Base-by-base conservation (phyloP, 2,888 invertebrate species). In the Mycalesis mineus region DNA sequence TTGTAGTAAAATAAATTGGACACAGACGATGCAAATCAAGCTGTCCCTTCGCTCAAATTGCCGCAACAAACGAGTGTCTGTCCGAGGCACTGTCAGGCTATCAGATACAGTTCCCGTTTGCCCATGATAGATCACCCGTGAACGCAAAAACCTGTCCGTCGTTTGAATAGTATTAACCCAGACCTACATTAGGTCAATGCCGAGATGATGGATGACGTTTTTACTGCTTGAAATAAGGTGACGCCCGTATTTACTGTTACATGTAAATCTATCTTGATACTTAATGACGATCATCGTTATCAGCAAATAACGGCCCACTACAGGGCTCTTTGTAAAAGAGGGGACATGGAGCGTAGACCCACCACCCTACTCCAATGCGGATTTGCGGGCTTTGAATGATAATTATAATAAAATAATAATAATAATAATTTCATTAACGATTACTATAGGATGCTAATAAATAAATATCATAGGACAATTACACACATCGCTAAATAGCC, bases 61-160 rank as follows among this genome's bases (percentile, higher is more conserved):
- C 14, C n/a, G 5, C 31, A 17, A 36, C 14, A 13, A 44, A 22
- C 22, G 22, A 22, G 22, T 5, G 29, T 13, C 28, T 1, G 8
- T 7, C 36, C 42, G 44, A 13, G 14, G 37, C 17, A 41, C 51
- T 40, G 60, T 60, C 52, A 55, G 14, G 55, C 59, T 62, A 62
- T 58, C 57, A 69, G 69, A 72, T 71, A 70, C 71, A 70, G 64
- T 59, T 63, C 60, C 69, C 72, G 73, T 69, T 73, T 70, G 67
- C 67, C 65, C 63, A 67, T 79, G 82, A 83, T 81, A 71, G 78
- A 84, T 82, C 73, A 71, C 64, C 60, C 57, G 58, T 52, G 57
- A 61, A 29, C 42, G 57, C 60, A 60, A 60, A 61, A 64, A 64
- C 62, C 42, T 54, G 62, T 62, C 41, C 52, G 50, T 63, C 59